Conservation (phyloP, 2,888 invertebrate genomes). For the Tetranychus piercei region DNA sequence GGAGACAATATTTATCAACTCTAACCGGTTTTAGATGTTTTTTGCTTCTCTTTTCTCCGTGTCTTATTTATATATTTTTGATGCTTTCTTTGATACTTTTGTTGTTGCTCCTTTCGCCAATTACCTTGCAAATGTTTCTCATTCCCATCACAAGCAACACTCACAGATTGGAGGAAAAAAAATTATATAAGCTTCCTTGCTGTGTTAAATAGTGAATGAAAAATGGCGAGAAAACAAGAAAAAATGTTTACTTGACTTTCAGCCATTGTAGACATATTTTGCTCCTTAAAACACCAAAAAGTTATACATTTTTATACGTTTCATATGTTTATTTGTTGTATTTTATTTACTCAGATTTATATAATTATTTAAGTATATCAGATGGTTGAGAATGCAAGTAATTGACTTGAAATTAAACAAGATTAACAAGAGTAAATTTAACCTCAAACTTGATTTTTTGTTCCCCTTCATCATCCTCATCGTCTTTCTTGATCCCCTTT, state of each 20-base stretch:
- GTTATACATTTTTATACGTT: neutral
- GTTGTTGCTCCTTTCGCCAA: no score
- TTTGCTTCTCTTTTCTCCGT: neutral
- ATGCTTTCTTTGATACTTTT: neutral
- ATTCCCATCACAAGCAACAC: neutral
- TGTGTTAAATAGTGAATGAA: neutral
- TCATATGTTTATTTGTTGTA: neutral
- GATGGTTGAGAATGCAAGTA: neutral
- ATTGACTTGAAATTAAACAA: neutral
- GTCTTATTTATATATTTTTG: neutral
- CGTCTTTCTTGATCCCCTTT: neutral
- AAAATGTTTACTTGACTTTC: no score
- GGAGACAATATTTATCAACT: neutral
- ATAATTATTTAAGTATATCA: neutral
- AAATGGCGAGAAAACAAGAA: neutral
- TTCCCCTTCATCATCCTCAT: neutral
- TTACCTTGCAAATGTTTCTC: neutral
- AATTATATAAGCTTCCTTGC: constrained; percentile 1
- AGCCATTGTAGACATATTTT: neutral
- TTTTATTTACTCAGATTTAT: neutral
- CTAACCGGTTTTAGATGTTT: neutral
- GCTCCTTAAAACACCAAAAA: neutral
- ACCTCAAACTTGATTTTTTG: neutral
- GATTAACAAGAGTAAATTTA: neutral
- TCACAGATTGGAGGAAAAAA: neutral